Percentiles rank a stretch among this genome's conserved stretches.
phyloP scores from a whole-genome alignment of 2,797 vertebrate genomes.

The Urosaurus nigricauda region DNA sequence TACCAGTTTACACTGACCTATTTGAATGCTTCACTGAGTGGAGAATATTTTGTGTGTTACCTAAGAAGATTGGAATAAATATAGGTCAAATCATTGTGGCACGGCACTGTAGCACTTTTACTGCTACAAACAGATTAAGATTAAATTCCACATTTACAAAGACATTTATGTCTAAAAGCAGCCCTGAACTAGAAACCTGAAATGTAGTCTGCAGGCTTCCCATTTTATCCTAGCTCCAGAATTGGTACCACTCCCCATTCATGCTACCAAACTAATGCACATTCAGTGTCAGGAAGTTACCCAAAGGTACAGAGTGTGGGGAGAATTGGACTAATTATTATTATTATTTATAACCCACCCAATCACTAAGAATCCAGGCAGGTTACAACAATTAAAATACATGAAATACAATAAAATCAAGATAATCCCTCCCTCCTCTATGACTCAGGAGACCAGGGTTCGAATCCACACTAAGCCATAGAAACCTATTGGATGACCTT shows the following conservation, averaged over 20 bases:
- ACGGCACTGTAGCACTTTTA: neutral
- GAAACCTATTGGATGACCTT: no score
- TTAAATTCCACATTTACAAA: neutral
- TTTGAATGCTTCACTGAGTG: neutral
- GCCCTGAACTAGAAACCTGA: neutral
- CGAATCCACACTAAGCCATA: no score
- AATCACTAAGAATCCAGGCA: no score
- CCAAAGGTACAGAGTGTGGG: no score
- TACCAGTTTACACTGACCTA: neutral
- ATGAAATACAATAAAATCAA: no score
- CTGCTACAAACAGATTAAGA: neutral
- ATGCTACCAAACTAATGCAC: neutral
- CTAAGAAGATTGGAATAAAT: slow-evolving; percentile 12
- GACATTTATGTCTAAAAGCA: neutral
- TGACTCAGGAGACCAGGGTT: no score
- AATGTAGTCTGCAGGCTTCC: neutral
- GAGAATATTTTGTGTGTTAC: neutral
- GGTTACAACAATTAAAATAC: no score
- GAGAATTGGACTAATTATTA: no score
- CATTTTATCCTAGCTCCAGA: neutral
- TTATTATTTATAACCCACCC: no score
- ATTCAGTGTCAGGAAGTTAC: neutral
- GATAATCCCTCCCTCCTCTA: no score
- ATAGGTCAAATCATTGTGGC: neutral
- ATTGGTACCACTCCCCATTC: neutral